phyloP scores from a whole-genome alignment of 2,113 vertebrate genomes.

The Ophthalmolycus amberensis region DNA sequence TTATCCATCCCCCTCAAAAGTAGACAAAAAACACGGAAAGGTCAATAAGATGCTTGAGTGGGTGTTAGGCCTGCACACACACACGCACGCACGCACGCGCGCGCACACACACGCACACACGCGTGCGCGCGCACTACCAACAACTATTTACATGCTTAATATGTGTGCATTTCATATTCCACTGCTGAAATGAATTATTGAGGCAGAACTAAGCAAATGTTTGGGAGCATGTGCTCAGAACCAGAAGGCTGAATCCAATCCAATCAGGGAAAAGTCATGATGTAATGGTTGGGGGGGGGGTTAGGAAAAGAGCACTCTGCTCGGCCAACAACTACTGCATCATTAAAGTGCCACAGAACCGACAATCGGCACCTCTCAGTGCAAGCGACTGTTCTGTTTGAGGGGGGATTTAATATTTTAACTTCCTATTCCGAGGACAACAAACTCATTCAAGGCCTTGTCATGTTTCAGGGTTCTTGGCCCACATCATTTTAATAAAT shows the following conservation, averaged over 20 bases:
- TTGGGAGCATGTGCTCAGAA: slow-evolving; percentile 31
- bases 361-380: slow-evolving; percentile 6
- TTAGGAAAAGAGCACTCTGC: slow-evolving; percentile 27
- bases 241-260: slow-evolving; percentile 26
- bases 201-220: slow-evolving; percentile 59
- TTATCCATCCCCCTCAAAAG: slow-evolving; percentile 54
- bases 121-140: slow-evolving; percentile 6
- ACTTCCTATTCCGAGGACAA: slow-evolving; percentile 10
- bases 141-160: slow-evolving; percentile 42
- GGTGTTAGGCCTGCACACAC: slow-evolving; percentile 8
- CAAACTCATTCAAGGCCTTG: slow-evolving; percentile 12
- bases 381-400: slow-evolving; percentile 16
- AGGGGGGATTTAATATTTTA: slow-evolving; percentile 1
- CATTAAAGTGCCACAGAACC: slow-evolving; percentile 36
- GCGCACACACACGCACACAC: not conserved
- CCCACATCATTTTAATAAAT: not conserved
- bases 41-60: slow-evolving; percentile 49
- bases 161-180: slow-evolving; percentile 41
- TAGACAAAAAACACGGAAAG: slow-evolving; percentile 51
- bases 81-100: slow-evolving; percentile 14
- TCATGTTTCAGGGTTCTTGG: not conserved
- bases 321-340: slow-evolving; percentile 12
- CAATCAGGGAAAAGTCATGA: slow-evolving; percentile 32
- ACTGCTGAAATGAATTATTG: slow-evolving; percentile 49
- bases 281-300: slow-evolving; percentile 41